Evolutionary conservation across 2,888 invertebrate species (phyloP), one percentile per base, ranked within the genome.

Genomic region (Drosophila leonis): DNA sequence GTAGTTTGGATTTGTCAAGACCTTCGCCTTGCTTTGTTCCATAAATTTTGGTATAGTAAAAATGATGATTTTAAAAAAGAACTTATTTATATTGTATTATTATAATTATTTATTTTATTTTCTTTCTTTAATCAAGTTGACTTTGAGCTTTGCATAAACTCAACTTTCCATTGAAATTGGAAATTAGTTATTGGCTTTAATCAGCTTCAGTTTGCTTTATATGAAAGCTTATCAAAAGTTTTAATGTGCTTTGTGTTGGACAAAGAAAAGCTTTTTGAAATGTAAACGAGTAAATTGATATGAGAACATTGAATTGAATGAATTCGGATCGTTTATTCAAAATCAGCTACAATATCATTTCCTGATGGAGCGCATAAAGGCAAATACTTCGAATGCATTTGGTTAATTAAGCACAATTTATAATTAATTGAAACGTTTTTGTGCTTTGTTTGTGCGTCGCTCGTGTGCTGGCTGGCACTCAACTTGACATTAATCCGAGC

Each of bases 401-500:
- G 61, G 48, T 56, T 51, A 62, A 77, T 57, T 37, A 62, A 66
- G 35, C 77, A 48, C 60, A 73, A 68, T 60, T 74, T 63, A 59
- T 49, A 59, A 65, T 79, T 69, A 59, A 78, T 76, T 76, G 46
- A 76, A 65, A 62, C 56, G 70, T 63, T 63, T 55, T 18, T 37
- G 31, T 31, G 39, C n/a, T 37, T 46, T 62, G 42, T 35, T 44
- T 29, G n/a, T 48, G 13, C 18, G 9, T 41, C 31, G 15, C 27
- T 31, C 44, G 20, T 4, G 18, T 24, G 55, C 18, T 29, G 29
- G n/a, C 20, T 52, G 42, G 42, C 60, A 59, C 46, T 67, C 52
- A 62, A 63, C 78, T 72, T 75, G 80, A 75, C 77, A 65, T 71
- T 77, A 71, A 80, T 75, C 62, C 55, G 54, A 63, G 56, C 37